Evolutionary conservation across 2,888 invertebrate species (phyloP).

Genomic region (Andrena camellia): DNA sequence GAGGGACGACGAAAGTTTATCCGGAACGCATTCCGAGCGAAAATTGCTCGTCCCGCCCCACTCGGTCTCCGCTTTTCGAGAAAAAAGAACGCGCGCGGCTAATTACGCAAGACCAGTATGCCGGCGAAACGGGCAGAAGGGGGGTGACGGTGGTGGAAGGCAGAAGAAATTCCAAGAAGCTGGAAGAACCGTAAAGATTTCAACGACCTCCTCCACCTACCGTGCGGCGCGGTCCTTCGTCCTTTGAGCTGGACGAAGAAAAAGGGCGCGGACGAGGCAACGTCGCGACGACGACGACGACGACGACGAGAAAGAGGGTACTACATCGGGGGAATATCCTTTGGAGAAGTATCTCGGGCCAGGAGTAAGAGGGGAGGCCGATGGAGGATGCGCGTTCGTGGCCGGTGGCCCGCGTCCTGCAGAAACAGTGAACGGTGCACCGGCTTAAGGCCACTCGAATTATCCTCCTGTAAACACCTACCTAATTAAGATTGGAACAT

Average conservation of each 20-base stretch:
- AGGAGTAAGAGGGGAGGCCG: neutral
- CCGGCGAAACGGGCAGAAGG: neutral
- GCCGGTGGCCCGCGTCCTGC: constrained; percentile 69
- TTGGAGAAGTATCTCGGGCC: constrained; percentile 26
- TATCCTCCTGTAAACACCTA: constrained; percentile 84
- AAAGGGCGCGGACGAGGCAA: constrained; percentile 23
- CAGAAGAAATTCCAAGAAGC: constrained; percentile 70
- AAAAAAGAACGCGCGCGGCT: constrained; percentile 46
- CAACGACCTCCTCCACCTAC: constrained; percentile 69
- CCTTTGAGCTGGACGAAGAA: constrained; percentile 53
- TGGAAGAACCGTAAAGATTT: constrained; percentile 73
- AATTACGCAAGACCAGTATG: constrained; percentile 71
- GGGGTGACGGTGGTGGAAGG: constrained; percentile 6
- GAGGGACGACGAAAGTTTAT: constrained; percentile 32
- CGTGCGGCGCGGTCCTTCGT: constrained; percentile 57
- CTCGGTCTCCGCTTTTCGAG: constrained; percentile 13
- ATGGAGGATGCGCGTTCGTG: constrained; percentile 26
- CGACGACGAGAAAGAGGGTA: constrained; percentile 14
- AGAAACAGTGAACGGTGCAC: constrained; percentile 63
- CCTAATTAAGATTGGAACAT: constrained; percentile 85
- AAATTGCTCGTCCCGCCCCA: constrained; percentile 34
- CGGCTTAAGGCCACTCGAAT: constrained; percentile 75
- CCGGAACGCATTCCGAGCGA: constrained; percentile 48
- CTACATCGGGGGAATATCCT: constrained; percentile 27
- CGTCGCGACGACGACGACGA: constrained; percentile 11